phyloP scores from a whole-genome alignment of 2,113 vertebrate species.

The Glareola pratincola region DNA sequence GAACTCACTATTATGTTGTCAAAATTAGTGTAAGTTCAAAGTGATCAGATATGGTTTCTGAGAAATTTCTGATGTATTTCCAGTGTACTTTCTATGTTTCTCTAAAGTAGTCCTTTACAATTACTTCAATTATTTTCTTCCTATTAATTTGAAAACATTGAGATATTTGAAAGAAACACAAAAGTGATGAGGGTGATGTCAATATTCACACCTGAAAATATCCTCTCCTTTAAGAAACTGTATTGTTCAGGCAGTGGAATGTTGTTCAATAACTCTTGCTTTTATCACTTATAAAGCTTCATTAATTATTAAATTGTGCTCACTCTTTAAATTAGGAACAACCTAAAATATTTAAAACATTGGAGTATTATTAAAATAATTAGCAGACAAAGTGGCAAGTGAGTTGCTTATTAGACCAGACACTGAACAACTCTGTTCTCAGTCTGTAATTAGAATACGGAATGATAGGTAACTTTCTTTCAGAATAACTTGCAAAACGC shows the following conservation, averaged over 20 bases:
- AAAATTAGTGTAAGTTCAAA: not conserved
- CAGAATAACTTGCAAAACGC: not conserved
- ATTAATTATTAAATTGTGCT: conserved; percentile 15
- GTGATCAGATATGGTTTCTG: not conserved
- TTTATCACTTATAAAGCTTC: not conserved
- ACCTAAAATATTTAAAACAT: conserved; percentile 34
- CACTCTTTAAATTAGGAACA: not conserved
- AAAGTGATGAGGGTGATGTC: not conserved
- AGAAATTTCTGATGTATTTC: not conserved
- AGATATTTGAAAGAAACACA: not conserved
- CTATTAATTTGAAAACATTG: not conserved
- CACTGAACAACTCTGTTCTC: not conserved
- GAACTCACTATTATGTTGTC: not conserved
- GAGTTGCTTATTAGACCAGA: not conserved
- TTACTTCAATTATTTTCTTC: not conserved
- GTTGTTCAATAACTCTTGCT: not conserved
- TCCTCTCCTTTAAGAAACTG: not conserved
- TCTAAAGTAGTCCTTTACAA: not conserved
- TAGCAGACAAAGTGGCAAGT: not conserved
- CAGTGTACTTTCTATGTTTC: not conserved
- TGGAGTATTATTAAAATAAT: conserved; percentile 5
- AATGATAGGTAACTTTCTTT: not conserved
- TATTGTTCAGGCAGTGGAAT: not conserved
- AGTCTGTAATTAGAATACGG: not conserved
- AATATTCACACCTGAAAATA: not conserved